A percentile compares a stretch with the other conserved stretches of the same genome.
These are phyloP conservation scores for Copsychus sechellarum DNA, from an alignment of 2,113 vertebrate species.

Conservation along the genomic window DNA sequence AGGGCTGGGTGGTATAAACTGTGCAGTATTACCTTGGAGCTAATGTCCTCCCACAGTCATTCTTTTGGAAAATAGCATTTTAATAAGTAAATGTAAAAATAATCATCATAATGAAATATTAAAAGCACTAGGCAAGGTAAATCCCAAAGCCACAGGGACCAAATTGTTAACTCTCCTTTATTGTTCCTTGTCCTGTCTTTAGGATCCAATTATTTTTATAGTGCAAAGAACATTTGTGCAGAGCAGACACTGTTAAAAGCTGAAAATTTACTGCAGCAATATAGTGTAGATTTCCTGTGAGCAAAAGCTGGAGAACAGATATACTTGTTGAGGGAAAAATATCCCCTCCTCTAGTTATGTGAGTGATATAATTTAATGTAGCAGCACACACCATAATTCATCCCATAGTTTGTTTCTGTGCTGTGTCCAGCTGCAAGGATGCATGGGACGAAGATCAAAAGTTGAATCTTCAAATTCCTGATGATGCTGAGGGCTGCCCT, in stretches of 20 bases:
- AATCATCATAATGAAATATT: slow-evolving; percentile 4
- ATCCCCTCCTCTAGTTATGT: background rate
- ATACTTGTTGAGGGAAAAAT: background rate
- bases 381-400: background rate
- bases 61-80: slow-evolving; percentile 10
- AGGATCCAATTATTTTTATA: slow-evolving; percentile 38
- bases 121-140: background rate
- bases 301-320: slow-evolving; percentile 1
- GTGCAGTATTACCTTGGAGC: background rate
- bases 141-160: background rate
- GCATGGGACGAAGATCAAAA: background rate
- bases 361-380: background rate
- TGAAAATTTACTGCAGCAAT: slow-evolving; percentile 44
- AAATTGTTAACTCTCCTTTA: slow-evolving; percentile 28
- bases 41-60: background rate
- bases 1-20: background rate
- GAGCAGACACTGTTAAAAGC: background rate
- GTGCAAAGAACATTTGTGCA: background rate
- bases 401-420: background rate
- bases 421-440: background rate
- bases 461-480: background rate
- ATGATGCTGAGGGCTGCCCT: background rate
- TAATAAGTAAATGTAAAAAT: slow-evolving; percentile 45
- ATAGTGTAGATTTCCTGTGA: slow-evolving; percentile 12
- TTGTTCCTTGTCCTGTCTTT: slow-evolving; percentile 21